Percentiles rank a stretch among this genome's conserved stretches.
phyloP scores from a whole-genome alignment of 2,113 vertebrate genomes.

The Thalassoma bifasciatum region DNA sequence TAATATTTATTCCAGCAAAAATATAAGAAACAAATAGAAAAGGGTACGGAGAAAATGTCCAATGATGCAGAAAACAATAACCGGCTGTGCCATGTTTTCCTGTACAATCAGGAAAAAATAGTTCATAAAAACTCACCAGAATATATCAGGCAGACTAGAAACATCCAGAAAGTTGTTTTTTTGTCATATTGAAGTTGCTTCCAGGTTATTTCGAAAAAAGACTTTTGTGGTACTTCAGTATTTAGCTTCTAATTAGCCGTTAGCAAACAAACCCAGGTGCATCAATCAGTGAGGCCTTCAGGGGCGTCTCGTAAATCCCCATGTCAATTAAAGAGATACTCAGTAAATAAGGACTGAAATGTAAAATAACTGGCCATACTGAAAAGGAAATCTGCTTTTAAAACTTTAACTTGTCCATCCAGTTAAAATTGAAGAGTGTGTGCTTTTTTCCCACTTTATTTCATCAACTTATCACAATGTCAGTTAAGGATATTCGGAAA shows the following conservation, averaged over 20 bases:
- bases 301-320: conserved; percentile 11
- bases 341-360: background rate
- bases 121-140: conserved; percentile 31
- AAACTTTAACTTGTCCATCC: no score
- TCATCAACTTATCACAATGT: background rate
- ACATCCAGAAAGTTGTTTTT: rapidly evolving
- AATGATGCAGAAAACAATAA: no score
- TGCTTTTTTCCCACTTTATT: no score
- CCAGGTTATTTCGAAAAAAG: background rate
- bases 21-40: no score
- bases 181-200: background rate
- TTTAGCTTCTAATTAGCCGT: background rate
- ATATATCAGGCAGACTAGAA: background rate
- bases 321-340: no score
- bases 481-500: background rate
- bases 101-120: rapidly evolving
- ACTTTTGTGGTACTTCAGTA: rapidly evolving
- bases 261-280: conserved; percentile 9
- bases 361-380: background rate
- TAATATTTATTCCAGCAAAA: no score
- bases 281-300: conserved; percentile 34
- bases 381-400: no score
- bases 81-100: background rate
- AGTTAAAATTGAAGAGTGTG: no score
- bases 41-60: no score